Conservation (phyloP, 2,888 invertebrate genomes). For the Tubulanus polymorphus region DNA sequence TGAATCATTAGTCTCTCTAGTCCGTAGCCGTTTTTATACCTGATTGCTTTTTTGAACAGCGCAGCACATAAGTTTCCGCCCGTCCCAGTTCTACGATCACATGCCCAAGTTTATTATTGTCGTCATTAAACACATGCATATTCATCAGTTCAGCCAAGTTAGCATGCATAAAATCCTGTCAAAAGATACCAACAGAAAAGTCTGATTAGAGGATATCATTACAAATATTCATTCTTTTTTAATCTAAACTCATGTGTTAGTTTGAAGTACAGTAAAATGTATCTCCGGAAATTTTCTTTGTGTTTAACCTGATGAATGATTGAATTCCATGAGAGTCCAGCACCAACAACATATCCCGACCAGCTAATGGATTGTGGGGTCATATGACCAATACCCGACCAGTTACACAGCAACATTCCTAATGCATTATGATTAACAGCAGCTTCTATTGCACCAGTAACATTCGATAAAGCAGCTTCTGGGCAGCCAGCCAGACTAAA, state of each 20-base stretch:
- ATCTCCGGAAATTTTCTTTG: too few species aligned
- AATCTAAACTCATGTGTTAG: too few species aligned
- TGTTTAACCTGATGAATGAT: constrained; percentile 56
- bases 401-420: constrained; percentile 60
- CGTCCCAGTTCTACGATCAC: constrained; percentile 60
- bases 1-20: too few species aligned
- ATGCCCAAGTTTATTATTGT: constrained; percentile 55
- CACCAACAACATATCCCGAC: constrained; percentile 60
- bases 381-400: constrained; percentile 61
- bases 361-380: constrained; percentile 61
- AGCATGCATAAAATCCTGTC: constrained; percentile 56
- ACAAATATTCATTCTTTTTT: too few species aligned
- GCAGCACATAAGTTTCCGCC: constrained; percentile 59
- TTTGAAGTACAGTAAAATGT: too few species aligned
- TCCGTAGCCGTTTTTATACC: too few species aligned
- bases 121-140: constrained; percentile 58
- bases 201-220: too few species aligned
- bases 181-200: constrained; percentile 13
- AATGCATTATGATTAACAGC: constrained; percentile 56
- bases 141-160: constrained; percentile 59
- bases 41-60: constrained; percentile 56
- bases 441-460: constrained; percentile 59
- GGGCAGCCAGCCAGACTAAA: constrained; percentile 61
- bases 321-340: constrained; percentile 62
- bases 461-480: constrained; percentile 60